Conservation (phyloP, 2,888 invertebrate species). For the Eulithis prunata region DNA sequence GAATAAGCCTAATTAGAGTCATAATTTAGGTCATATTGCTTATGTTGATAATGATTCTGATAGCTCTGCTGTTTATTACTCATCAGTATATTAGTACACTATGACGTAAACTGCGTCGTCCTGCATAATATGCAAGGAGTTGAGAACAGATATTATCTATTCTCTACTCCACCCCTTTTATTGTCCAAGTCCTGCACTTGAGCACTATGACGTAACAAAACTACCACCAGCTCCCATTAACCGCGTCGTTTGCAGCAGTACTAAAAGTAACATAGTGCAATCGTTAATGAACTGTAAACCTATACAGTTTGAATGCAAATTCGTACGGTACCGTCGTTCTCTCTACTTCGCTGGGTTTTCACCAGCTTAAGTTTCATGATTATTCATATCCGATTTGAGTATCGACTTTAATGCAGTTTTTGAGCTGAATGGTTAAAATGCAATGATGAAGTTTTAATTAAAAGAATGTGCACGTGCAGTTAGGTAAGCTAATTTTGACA, state of each 20-base stretch:
- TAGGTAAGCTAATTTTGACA: conserved; percentile 2
- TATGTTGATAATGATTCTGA: not conserved
- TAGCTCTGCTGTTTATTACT: not conserved
- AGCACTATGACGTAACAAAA: conserved; percentile 8
- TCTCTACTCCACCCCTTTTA: not conserved
- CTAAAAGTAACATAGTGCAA: conserved; percentile 33
- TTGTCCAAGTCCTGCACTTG: not conserved
- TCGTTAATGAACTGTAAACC: conserved; percentile 35
- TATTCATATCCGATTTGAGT: conserved; percentile 5
- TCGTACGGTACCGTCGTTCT: conserved; percentile 22
- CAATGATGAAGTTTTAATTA: not conserved
- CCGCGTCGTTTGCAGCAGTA: conserved; percentile 22
- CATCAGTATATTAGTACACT: not conserved
- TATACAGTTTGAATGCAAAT: conserved; percentile 46
- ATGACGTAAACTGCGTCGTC: not conserved
- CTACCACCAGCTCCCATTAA: not conserved
- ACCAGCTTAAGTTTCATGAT: conserved; percentile 13
- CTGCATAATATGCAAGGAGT: not conserved
- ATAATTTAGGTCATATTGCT: not conserved
- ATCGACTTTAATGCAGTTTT: conserved; percentile 1
- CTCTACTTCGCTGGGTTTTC: conserved; percentile 41
- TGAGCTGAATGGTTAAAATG: not conserved
- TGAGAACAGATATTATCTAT: not conserved
- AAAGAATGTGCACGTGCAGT: not conserved
- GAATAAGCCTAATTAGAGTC: not conserved